phyloP scores from a whole-genome alignment of 2,888 invertebrate genomes.

The Punctoribates punctum region DNA sequence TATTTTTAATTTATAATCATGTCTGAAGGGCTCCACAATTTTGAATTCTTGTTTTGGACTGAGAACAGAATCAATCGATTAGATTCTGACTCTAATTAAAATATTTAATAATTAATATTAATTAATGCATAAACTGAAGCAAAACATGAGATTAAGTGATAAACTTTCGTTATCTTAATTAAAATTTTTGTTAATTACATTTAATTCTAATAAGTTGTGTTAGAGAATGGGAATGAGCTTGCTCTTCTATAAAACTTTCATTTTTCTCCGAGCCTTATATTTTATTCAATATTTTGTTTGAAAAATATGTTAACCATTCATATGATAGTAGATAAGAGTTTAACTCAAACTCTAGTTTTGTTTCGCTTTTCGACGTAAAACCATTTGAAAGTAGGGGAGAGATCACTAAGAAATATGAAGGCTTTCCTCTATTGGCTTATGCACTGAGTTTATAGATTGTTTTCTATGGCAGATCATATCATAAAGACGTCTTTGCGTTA shows the following conservation, averaged over 20 bases:
- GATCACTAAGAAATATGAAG: slow-evolving; percentile 9
- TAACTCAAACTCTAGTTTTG: background rate
- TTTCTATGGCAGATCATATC: slow-evolving; percentile 19
- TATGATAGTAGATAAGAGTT: slow-evolving; percentile 1
- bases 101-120: no score
- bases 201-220: no score
- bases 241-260: background rate
- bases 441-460: background rate
- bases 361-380: background rate
- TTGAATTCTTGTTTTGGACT: no score
- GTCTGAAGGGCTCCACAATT: no score
- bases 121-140: no score
- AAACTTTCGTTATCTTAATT: no score
- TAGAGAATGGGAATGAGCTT: no score
- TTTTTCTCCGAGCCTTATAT: background rate
- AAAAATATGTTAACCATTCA: slow-evolving; percentile 17
- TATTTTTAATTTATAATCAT: no score
- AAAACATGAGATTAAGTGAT: no score
- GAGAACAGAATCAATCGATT: no score
- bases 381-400: background rate
- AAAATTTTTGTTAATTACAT: no score
- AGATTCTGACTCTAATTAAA: no score
- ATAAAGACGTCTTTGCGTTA: slow-evolving; percentile 20
- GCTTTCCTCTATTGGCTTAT: background rate
- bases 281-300: background rate